These are phyloP conservation scores for Cinclus cinclus DNA, from an alignment of 2,113 vertebrate genomes.

Conservation along the genomic window DNA sequence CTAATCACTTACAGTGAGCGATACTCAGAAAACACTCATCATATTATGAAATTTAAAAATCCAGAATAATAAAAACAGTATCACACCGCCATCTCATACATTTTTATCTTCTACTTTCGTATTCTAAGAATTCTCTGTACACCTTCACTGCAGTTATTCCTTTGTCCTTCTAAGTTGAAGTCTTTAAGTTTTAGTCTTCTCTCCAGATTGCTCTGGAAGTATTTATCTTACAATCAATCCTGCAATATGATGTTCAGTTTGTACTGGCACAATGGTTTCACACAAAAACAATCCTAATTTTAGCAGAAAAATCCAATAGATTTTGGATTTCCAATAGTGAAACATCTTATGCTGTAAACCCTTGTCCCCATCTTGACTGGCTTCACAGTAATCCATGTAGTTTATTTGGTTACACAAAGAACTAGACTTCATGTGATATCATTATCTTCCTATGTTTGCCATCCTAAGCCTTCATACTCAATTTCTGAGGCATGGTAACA, in stretches of 20 bases:
- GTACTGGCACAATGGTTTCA: background rate
- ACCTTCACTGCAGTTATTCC: background rate
- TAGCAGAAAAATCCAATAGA: background rate
- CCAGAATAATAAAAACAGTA: background rate
- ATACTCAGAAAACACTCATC: background rate
- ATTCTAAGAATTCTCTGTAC: background rate
- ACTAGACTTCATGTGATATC: background rate
- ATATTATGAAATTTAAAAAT: background rate
- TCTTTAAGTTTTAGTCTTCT: background rate
- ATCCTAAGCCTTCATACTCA: background rate
- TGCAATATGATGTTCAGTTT: background rate
- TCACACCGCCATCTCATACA: background rate
- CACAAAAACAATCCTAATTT: background rate
- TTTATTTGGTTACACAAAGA: background rate
- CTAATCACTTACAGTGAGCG: background rate
- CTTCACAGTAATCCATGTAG: background rate
- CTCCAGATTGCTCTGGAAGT: background rate
- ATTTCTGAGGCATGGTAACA: fast-evolving
- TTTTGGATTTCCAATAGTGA: too few species aligned
- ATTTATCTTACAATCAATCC: background rate
- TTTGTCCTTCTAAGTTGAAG: background rate
- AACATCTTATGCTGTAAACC: background rate
- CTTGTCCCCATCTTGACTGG: background rate
- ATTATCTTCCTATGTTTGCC: background rate
- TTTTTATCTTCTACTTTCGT: background rate